Evolutionary conservation across 2,888 invertebrate species (phyloP).

Genomic region (Parnassius apollo): DNA sequence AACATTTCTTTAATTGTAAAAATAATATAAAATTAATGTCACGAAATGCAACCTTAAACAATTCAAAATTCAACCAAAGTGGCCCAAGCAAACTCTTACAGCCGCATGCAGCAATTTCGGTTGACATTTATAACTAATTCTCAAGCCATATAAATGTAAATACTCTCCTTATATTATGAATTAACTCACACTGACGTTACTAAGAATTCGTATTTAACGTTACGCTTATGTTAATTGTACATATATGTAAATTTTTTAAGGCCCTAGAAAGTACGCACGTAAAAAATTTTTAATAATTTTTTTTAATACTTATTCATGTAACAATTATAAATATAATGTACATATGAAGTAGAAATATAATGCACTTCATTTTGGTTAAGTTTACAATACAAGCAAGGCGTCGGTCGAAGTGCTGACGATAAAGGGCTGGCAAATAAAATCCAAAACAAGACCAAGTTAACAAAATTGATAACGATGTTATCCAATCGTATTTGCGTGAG

Average conservation of each 20-base stretch:
- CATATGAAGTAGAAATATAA: too few species aligned
- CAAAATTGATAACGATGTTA: constrained; percentile 18
- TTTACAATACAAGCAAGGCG: too few species aligned
- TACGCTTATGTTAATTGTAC: too few species aligned
- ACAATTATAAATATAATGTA: too few species aligned
- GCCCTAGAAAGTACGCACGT: too few species aligned
- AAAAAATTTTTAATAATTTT: too few species aligned
- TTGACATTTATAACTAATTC: constrained; percentile 19
- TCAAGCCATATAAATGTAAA: constrained; percentile 5
- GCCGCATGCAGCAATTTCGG: not conserved
- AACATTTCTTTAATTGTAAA: too few species aligned
- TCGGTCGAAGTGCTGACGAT: not conserved
- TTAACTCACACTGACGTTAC: not conserved
- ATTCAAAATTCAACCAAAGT: constrained; percentile 17
- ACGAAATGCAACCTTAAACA: constrained; percentile 14
- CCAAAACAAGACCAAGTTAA: constrained; percentile 6
- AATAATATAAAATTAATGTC: not conserved
- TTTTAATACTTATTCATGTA: too few species aligned
- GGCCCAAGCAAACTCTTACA: constrained; percentile 13
- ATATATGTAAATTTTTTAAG: too few species aligned
- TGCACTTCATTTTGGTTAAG: too few species aligned
- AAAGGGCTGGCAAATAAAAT: constrained; percentile 6
- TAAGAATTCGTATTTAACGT: not conserved
- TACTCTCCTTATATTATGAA: not conserved
- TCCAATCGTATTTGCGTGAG: constrained; percentile 16